Percentiles rank a stretch among this genome's conserved stretches.
These are phyloP conservation scores for Circaetus cinerascens DNA, from an alignment of 2,113 vertebrate species.

Conservation along the genomic window DNA sequence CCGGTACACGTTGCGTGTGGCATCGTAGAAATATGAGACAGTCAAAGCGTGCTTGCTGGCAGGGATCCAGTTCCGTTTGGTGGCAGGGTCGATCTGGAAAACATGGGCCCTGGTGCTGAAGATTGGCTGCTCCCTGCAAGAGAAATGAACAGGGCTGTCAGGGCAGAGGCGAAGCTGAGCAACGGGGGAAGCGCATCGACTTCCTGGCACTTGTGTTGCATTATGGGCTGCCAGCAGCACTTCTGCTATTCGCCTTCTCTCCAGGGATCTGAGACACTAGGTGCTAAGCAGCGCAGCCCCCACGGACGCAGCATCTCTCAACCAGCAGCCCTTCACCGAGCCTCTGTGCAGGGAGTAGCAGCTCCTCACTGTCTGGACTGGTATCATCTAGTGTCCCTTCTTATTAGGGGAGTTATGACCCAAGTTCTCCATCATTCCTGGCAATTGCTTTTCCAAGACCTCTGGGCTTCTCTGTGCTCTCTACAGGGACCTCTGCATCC, in stretches of 20 bases:
- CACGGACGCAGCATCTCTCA: neutral
- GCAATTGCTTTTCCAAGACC: neutral
- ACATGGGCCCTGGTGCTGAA: slow-evolving; percentile 95
- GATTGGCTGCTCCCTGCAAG: slow-evolving; percentile 92
- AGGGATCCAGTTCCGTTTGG: slow-evolving; percentile 96
- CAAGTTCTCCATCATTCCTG: neutral
- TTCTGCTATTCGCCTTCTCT: neutral
- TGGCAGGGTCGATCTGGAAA: slow-evolving; percentile 94
- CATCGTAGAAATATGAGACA: slow-evolving; percentile 95
- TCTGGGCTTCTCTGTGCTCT: neutral
- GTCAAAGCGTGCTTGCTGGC: slow-evolving; percentile 94
- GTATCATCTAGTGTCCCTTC: neutral
- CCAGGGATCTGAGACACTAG: rapidly evolving
- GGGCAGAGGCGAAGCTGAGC: neutral
- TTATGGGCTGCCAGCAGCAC: too few relatives aligned
- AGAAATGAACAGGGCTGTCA: neutral
- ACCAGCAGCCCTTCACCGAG: neutral
- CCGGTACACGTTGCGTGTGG: slow-evolving; percentile 89
- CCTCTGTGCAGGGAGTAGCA: neutral
- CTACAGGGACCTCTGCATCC: neutral
- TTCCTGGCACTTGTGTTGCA: neutral
- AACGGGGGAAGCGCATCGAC: rapidly evolving
- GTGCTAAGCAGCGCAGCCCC: neutral
- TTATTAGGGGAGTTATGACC: neutral
- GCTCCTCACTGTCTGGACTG: neutral